Conservation (phyloP, 2,113 vertebrate species). For the Chloebia gouldiae region DNA sequence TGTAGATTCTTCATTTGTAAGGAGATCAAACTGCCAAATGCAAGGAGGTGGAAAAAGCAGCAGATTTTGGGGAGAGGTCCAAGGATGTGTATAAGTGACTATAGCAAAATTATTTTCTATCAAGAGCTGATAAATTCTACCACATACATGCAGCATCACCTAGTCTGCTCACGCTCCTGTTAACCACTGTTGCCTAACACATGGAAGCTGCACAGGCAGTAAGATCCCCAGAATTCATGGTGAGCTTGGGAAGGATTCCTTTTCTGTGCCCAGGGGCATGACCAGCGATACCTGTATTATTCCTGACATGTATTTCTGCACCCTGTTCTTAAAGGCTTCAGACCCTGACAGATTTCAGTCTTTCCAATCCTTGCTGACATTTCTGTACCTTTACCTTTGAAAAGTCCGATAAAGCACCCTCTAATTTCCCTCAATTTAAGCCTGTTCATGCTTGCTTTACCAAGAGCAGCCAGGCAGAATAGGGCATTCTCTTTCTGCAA, state of each 20-base stretch:
- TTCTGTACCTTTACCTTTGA: not conserved
- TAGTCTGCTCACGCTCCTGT: not conserved
- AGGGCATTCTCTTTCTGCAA: not conserved
- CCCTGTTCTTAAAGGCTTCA: not conserved
- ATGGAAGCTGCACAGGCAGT: not conserved
- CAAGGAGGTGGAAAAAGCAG: not conserved
- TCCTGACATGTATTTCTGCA: not conserved
- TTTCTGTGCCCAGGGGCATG: not conserved
- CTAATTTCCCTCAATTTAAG: not conserved
- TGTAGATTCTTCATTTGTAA: not conserved
- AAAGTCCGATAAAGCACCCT: not conserved
- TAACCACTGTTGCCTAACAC: not conserved
- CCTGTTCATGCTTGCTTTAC: not conserved
- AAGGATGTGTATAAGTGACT: too few species aligned
- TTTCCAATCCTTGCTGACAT: not conserved
- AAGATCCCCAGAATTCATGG: not conserved
- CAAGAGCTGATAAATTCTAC: not conserved
- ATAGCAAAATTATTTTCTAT: not conserved
- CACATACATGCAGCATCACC: too few species aligned
- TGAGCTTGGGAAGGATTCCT: not conserved
- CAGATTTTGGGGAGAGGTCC: not conserved
- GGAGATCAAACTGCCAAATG: not conserved
- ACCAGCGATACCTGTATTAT: not conserved
- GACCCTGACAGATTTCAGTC: not conserved
- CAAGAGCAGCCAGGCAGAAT: not conserved